Percentiles rank a stretch among this genome's conserved stretches.
phyloP scores from a whole-genome alignment of 2,797 vertebrate genomes.

The Gambusia yucatana region DNA sequence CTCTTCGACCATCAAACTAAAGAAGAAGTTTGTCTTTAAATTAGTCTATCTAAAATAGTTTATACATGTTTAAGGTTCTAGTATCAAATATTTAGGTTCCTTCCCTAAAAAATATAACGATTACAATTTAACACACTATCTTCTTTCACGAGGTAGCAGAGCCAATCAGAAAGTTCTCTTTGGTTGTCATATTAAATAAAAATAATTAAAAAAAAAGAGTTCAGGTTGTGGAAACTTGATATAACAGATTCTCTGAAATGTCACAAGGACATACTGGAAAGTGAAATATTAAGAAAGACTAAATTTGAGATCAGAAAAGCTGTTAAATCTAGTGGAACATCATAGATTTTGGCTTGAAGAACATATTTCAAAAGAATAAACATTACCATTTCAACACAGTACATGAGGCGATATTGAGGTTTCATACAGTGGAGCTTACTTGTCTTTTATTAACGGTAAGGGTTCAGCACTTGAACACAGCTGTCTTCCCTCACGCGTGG shows the following conservation, averaged over 20 bases:
- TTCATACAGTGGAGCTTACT: background rate
- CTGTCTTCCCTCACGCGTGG: constrained; percentile 52
- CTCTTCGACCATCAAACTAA: too few relatives aligned
- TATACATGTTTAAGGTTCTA: background rate
- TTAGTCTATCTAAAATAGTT: background rate
- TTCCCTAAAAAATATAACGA: background rate
- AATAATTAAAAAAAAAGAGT: background rate
- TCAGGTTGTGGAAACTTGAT: background rate
- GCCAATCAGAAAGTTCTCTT: background rate
- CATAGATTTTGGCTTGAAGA: background rate
- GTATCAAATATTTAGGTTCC: background rate
- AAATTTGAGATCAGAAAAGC: background rate
- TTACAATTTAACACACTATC: background rate
- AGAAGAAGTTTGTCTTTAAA: background rate
- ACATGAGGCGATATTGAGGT: background rate
- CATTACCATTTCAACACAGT: background rate
- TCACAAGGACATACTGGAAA: background rate
- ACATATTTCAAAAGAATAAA: background rate
- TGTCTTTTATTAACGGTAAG: background rate
- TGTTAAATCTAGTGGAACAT: background rate
- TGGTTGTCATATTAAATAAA: background rate
- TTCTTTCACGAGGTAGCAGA: background rate
- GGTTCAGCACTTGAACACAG: constrained; percentile 26
- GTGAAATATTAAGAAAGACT: background rate
- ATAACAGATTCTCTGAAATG: background rate